Percentiles rank a stretch among this genome's conserved stretches.
phyloP scores from a whole-genome alignment of 2,888 invertebrate genomes.

The Capitulum mitella region DNA sequence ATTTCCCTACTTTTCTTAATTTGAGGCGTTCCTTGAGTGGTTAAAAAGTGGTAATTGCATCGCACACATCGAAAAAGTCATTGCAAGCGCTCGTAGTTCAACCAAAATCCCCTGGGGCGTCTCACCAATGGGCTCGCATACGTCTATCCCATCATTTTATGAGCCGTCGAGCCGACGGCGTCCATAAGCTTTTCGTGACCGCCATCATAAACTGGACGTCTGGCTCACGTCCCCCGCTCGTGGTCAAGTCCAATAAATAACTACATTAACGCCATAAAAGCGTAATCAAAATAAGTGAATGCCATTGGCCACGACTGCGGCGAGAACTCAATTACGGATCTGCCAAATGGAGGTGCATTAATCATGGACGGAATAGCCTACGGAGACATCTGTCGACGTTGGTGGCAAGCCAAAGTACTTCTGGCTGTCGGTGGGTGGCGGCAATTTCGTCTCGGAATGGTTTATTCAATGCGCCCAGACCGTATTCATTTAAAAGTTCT shows the following conservation, averaged over 20 bases:
- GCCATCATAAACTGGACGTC: background rate
- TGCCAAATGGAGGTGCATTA: background rate
- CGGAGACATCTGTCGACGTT: background rate
- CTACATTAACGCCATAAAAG: constrained; percentile 10
- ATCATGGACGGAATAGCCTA: background rate
- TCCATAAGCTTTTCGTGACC: background rate
- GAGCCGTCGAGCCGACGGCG: too few relatives aligned
- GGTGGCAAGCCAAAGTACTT: background rate
- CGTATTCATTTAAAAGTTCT: background rate
- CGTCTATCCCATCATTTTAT: too few relatives aligned
- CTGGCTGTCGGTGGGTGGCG: background rate
- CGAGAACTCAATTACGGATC: background rate
- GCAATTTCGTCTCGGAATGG: too few relatives aligned
- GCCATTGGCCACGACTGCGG: background rate
- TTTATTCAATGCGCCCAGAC: too few relatives aligned
- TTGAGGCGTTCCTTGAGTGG: too few relatives aligned
- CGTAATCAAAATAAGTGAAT: constrained; percentile 18
- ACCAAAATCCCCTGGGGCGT: too few relatives aligned
- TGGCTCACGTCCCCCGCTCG: background rate
- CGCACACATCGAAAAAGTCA: too few relatives aligned
- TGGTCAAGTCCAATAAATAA: constrained; percentile 1
- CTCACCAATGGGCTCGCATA: too few relatives aligned
- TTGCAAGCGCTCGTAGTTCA: too few relatives aligned
- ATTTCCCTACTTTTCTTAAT: too few relatives aligned
- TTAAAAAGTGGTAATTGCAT: too few relatives aligned